Base-by-base conservation (phyloP, 2,888 invertebrate genomes). In the Andrena dorsata region DNA sequence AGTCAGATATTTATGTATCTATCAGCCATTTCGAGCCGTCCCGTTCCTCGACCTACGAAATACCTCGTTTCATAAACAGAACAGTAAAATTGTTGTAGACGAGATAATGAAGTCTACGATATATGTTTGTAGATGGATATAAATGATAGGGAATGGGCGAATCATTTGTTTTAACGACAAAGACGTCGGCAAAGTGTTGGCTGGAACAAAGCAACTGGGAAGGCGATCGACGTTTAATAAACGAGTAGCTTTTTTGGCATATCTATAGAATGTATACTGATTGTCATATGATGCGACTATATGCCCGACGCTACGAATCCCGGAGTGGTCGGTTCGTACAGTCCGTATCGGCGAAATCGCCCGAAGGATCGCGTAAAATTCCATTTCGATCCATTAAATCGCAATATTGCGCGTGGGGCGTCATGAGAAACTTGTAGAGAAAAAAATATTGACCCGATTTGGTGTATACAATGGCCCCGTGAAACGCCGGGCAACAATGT, bases 371-470 rank as follows among this genome's bases (percentile, higher is more conserved):
- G 41, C 2, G 66, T 49, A 72, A 76, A 75, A 78, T 56, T 23
- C 10, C 16, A 51, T 80, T 72, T 87, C 80, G 74, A 60, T 75
- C 72, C 49, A 60, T 80, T 82, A 85, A 84, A 86, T 85, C 87
- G 82, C 88, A 90, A 88, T 88, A 90, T 92, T 87, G 70, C 32
- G 82, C 85, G 41, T 71, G 90, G 89, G 90, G 89, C 88, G 83
- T 89, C 72, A 86, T 87, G 81, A 88, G 86, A 90, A 92, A 92
- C 78, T 87, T 90, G 85, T 86, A 86, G 86, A 83, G 76, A 81
- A 90, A 86, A 89, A 93, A 93, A 93, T 92, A 85, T 88, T 92
- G 86, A 82, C 85, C 88, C 92, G 88, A 93, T 92, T 93, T 86
- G 84, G 90, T 90, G 82, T 84, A 89, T 89, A 90, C 83, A 86